Evolutionary conservation across 2,113 vertebrate species (phyloP), one percentile per base, ranked within the genome.

Genomic region (Baryphthengus martii): DNA sequence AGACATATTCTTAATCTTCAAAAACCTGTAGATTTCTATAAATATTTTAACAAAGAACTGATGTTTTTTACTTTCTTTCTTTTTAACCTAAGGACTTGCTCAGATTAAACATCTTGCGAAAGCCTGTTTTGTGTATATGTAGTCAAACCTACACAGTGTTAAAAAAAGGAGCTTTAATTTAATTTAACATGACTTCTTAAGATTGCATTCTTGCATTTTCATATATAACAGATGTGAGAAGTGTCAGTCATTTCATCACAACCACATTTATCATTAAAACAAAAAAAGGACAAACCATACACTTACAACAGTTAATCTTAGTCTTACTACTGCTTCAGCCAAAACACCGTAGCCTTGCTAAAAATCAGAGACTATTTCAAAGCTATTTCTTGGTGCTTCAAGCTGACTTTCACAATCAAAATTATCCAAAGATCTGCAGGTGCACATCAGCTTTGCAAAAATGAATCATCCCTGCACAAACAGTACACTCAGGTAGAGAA

Each of bases 1-100:
- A 95, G 33, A 75, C 9, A 65, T 20, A 75, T 58, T 79, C 55
- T 84, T 94, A 63, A 93, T 86, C 78, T 94, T 93, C 71, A 96
- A 94, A 95, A 80, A 72, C 5, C 45, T 81, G 44, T 37, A 78
- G 85, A 65, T 81, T 88, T 82, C 88, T 96, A 95, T 91, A 94
- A 94, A 95, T 93, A 93, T 77, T 96, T 94, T 71, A 93, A 40
- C 29, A 67, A 89, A 90, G 71, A 70, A 93, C n/a, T 53, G 45
- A 37, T 61, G 53, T 40, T 80, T 74, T 39, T 67, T 68, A 28
- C 45, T 31, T 49, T 71, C 88, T 86, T 76, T 7, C 33, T 58
- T 88, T 90, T 85, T 40, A 77, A 93, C 5, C 20, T 71, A 73
- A 77, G 68, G 45, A 39, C 3, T 52, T 56, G 11, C 33, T 73